Evolutionary conservation across 2,113 vertebrate genomes (phyloP).

Genomic region (Martes martes): DNA sequence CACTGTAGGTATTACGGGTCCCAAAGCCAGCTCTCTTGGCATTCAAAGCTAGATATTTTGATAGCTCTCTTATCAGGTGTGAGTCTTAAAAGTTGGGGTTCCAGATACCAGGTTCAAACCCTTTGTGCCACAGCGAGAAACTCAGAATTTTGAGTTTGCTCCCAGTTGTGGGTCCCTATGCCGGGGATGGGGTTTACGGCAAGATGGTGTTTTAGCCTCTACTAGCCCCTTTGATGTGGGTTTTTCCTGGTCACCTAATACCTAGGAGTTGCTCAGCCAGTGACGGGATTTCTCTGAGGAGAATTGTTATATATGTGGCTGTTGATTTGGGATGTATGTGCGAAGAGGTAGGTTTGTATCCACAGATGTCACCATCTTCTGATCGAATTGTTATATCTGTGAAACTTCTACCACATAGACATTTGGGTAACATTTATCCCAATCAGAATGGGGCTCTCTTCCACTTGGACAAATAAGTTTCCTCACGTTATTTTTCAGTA

Average conservation of each 20-base stretch:
- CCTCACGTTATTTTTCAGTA: neutral
- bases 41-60: neutral
- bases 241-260: neutral
- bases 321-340: neutral
- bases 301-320: neutral
- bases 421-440: neutral
- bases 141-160: neutral
- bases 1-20: neutral
- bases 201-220: neutral
- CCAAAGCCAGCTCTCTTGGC: accelerated
- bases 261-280: neutral
- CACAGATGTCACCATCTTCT: neutral
- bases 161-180: neutral
- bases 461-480: neutral
- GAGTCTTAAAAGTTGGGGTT: neutral
- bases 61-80: neutral
- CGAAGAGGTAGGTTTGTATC: neutral
- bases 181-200: neutral
- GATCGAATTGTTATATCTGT: neutral
- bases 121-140: neutral
- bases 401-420: neutral
- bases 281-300: neutral
- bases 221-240: neutral
- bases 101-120: neutral
- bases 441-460: neutral